A percentile compares a stretch with the other conserved stretches of the same genome.
Evolutionary conservation across 1,140 invertebrate species (phyloP).

Genomic region (Zaprionus camerounensis): DNA sequence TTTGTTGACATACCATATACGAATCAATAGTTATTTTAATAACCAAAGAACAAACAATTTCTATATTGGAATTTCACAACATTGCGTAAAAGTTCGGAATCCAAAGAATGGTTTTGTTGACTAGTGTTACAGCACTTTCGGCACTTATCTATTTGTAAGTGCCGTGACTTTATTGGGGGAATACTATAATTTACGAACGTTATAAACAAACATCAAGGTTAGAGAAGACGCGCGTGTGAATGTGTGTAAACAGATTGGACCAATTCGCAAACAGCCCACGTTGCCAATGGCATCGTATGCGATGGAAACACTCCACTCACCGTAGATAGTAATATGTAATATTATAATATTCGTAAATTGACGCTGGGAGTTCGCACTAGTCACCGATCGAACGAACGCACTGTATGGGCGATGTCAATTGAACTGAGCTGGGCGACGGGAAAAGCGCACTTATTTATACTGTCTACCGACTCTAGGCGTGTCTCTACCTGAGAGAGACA

Average conservation of each 20-base stretch:
- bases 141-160: constrained; percentile 28
- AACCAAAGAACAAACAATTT: not conserved
- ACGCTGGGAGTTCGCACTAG: not conserved
- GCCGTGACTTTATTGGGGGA: constrained; percentile 28
- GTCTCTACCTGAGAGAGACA: constrained; percentile 21
- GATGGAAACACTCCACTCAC: not conserved
- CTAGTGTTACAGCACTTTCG: constrained; percentile 16
- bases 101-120: not conserved
- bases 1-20: not conserved
- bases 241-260: constrained; percentile 16
- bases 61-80: constrained; percentile 8
- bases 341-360: not conserved
- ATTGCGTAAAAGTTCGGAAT: not conserved
- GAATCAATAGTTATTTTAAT: not conserved
- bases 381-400: constrained; percentile 3
- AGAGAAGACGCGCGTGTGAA: constrained; percentile 5
- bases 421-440: constrained; percentile 26
- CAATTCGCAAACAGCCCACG: not conserved
- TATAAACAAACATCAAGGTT: constrained; percentile 30
- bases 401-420: not conserved
- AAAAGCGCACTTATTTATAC: constrained; percentile 33
- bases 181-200: constrained; percentile 36
- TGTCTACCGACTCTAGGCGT: not conserved
- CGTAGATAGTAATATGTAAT: not conserved
- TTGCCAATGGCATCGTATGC: not conserved